These are phyloP conservation scores for Bubo blakistoni DNA, from an alignment of 2,113 vertebrate species.

Conservation along the genomic window DNA sequence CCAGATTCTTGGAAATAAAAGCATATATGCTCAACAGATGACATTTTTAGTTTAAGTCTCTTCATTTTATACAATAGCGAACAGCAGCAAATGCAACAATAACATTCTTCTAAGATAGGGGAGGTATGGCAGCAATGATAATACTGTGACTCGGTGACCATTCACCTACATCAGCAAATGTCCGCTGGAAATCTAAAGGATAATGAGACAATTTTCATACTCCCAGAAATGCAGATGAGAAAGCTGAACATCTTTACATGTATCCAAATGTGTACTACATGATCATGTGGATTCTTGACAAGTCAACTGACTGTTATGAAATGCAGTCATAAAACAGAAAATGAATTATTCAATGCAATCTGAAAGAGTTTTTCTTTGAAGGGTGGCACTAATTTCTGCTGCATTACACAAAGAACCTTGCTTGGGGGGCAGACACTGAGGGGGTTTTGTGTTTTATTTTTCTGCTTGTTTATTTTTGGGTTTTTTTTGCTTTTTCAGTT, in stretches of 20 bases:
- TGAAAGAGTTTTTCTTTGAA: constrained; percentile 23
- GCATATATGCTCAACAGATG: constrained; percentile 23
- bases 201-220: neutral
- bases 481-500: neutral
- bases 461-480: neutral
- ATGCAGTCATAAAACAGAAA: constrained; percentile 34
- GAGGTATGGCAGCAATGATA: neutral
- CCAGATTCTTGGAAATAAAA: neutral
- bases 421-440: neutral
- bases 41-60: neutral
- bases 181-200: neutral
- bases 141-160: neutral
- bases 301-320: constrained; percentile 30
- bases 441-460: neutral
- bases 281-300: constrained; percentile 7
- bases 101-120: neutral
- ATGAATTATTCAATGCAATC: constrained; percentile 53
- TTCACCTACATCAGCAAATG: neutral
- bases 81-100: neutral
- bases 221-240: neutral
- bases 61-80: neutral
- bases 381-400: neutral
- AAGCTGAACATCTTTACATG: neutral
- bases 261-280: neutral
- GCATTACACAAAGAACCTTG: neutral